Percentiles rank a stretch among this genome's conserved stretches.
Conservation (phyloP, 2,797 vertebrate genomes). For the Muscicapa striata region DNA sequence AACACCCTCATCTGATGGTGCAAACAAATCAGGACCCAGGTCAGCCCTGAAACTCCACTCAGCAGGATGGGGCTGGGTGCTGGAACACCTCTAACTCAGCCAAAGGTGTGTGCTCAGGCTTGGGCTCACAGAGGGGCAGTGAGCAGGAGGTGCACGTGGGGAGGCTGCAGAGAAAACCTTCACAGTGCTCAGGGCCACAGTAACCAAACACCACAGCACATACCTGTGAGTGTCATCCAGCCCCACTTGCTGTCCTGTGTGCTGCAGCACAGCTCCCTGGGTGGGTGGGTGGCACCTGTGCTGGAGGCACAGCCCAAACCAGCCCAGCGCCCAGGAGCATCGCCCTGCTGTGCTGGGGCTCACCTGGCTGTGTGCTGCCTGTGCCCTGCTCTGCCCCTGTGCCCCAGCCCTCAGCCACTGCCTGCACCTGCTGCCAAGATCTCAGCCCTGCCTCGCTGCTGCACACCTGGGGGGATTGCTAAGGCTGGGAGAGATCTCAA, state of each 20-base stretch:
- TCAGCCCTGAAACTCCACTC: not conserved
- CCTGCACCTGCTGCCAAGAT: not conserved
- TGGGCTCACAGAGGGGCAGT: not conserved
- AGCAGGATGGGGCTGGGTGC: not conserved
- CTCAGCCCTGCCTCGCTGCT: not conserved
- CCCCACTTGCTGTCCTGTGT: no score
- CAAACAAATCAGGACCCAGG: not conserved
- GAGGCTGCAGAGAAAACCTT: not conserved
- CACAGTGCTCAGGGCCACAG: not conserved
- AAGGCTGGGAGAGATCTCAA: not conserved
- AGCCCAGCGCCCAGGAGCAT: not conserved
- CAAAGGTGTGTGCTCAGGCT: not conserved
- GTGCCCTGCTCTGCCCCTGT: not conserved
- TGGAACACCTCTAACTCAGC: not conserved
- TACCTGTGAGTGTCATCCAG: not conserved
- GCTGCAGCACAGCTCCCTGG: not conserved
- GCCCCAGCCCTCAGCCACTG: not conserved
- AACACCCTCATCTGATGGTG: not conserved
- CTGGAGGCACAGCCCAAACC: not conserved
- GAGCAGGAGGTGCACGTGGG: not conserved
- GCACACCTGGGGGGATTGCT: not conserved
- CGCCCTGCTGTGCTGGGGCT: not conserved
- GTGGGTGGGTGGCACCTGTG: fast-evolving
- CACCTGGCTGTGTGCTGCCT: not conserved
- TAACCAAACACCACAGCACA: not conserved